Evolutionary conservation across 2,797 vertebrate genomes (phyloP).

Genomic region (Phoxinus dragarum): DNA sequence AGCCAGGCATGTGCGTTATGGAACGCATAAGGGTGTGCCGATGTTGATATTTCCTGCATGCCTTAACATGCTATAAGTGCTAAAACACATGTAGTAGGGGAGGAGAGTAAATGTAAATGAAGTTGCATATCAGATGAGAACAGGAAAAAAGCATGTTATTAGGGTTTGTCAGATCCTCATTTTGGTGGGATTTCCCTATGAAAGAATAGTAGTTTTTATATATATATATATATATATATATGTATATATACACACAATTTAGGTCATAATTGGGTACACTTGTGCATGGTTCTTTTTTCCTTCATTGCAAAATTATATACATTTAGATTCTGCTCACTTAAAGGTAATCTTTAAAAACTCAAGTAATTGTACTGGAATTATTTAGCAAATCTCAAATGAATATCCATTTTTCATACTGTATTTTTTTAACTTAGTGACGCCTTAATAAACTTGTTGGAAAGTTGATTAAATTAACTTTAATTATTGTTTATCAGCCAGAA

Average conservation of each 20-base stretch:
- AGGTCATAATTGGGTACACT: background rate
- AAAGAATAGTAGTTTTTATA: background rate
- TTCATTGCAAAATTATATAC: background rate
- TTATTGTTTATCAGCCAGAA: background rate
- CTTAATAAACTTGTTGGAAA: no score
- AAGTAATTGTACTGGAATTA: no score
- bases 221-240: no score
- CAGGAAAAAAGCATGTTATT: background rate
- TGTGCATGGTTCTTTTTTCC: background rate
- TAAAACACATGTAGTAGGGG: background rate
- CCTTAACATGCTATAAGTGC: conserved; percentile 25
- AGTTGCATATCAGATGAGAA: background rate
- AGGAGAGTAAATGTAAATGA: conserved; percentile 5
- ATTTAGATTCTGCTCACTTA: no score
- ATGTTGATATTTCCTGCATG: conserved; percentile 37
- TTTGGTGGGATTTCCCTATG: conserved; percentile 2
- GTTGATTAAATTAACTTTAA: no score
- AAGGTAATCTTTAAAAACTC: no score
- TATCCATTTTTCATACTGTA: no score
- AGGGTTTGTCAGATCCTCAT: background rate
- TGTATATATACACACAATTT: no score
- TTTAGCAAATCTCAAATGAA: no score
- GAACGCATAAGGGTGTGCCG: conserved; percentile 35
- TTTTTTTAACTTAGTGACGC: no score
- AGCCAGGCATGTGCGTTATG: conserved; percentile 47